Conservation (phyloP, 2,888 invertebrate genomes). For the Dorcus hopei region DNA sequence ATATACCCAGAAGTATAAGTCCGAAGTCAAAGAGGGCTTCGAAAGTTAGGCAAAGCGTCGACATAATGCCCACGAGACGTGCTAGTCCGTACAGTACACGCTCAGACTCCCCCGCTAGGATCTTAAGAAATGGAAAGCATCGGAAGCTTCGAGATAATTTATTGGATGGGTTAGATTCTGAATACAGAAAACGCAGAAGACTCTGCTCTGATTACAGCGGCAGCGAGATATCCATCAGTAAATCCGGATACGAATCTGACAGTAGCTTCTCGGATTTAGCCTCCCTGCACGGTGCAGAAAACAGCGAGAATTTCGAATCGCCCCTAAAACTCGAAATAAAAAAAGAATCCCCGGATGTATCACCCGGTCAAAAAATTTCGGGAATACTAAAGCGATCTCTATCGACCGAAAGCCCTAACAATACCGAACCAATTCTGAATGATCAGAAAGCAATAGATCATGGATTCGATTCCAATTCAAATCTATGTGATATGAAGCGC, state of each 20-base stretch:
- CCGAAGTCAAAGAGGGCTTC: constrained; percentile 38
- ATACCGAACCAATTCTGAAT: constrained; percentile 3
- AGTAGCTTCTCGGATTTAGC: constrained; percentile 58
- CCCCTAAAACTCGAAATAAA: constrained; percentile 14
- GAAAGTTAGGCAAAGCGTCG: constrained; percentile 37
- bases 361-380: constrained; percentile 15
- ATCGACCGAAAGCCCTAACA: constrained; percentile 25
- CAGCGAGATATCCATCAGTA: constrained; percentile 60
- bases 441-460: constrained; percentile 9
- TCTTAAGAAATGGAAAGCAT: constrained; percentile 64
- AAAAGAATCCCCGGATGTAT: constrained; percentile 2
- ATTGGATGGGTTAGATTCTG: constrained; percentile 58
- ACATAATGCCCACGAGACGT: constrained; percentile 29
- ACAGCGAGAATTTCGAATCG: constrained; percentile 26
- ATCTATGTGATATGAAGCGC: constrained; percentile 35
- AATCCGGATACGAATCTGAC: constrained; percentile 63
- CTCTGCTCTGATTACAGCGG: constrained; percentile 59
- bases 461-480: constrained; percentile 42
- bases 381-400: constrained; percentile 19
- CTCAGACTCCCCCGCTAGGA: constrained; percentile 58
- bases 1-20: constrained; percentile 39
- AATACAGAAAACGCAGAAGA: constrained; percentile 51
- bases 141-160: constrained; percentile 59
- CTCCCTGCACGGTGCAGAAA: constrained; percentile 40
- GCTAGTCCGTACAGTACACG: constrained; percentile 60